Evolutionary conservation across 2,113 vertebrate genomes (phyloP), one percentile per base, ranked within the genome.

Genomic region (Panthera tigris): DNA sequence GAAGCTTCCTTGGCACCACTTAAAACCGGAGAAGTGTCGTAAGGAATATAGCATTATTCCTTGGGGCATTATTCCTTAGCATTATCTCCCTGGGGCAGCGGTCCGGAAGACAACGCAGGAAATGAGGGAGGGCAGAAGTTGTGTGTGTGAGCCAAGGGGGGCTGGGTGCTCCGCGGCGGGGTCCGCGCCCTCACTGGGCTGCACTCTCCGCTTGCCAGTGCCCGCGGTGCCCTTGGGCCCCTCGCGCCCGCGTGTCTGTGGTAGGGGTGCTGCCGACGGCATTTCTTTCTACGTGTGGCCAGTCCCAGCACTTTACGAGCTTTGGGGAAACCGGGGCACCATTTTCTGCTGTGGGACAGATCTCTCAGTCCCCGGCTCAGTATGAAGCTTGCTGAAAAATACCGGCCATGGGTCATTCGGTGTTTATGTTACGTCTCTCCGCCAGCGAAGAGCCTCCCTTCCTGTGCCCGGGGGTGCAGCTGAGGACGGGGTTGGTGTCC

Each of bases 231-330:
- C 8, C 3, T 18, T 16, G 12, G 65, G 52, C 50, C 39, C 45
- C 4, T 10, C 15, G 50, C 0, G 1, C 12, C 12, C 5, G 7
- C 23, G 4, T 29, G 27, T 8, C 71, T 45, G 5, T 16, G 55
- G 45, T 74, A 50, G 0, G 18, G 19, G 15, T 21, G 8, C 61
- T 45, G 10, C 33, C 2, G 7, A 7, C 12, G 8, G 6, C 1
- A 8, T 68, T n/a, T 16, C 31, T 63, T 45, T 36, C 41, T n/a
- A 36, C 21, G 16, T 48, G 14, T 4, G 0, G 23, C 11, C 16
- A 45, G 1, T 85, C 63, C 5, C 1, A 1, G 14, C 55, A 7
- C 25, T 12, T 21, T 10, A 4, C 19, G 7, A 23, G 61, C 29
- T 41, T 39, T 33, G 31, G 16, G 68, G 33, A 25, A 36, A 48